phyloP scores from a whole-genome alignment of 2,113 vertebrate species.

The Columba livia region DNA sequence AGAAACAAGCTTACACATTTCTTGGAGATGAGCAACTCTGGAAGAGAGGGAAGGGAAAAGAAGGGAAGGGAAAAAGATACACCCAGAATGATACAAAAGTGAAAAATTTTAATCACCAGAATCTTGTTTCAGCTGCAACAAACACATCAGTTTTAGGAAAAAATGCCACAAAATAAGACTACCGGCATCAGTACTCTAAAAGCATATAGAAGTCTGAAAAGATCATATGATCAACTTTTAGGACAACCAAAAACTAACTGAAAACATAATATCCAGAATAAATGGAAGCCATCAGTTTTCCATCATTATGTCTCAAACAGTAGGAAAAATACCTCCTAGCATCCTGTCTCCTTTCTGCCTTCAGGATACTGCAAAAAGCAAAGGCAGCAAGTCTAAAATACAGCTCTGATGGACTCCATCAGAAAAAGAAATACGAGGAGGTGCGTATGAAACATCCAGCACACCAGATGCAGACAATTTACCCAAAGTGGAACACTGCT shows the following conservation, averaged over 20 bases:
- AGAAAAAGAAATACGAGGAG: not conserved
- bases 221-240: not conserved
- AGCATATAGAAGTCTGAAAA: not conserved
- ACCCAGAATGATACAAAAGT: not conserved
- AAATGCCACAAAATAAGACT: not conserved
- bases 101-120: not conserved
- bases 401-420: not conserved
- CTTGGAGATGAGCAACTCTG: not conserved
- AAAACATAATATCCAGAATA: not conserved
- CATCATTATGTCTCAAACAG: not conserved
- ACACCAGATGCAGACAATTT: not conserved
- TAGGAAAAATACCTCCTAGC: fast-evolving
- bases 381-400: not conserved
- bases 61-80: fast-evolving
- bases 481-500: not conserved
- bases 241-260: not conserved
- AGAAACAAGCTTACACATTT: not conserved
- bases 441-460: not conserved
- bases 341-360: not conserved
- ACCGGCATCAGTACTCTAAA: not conserved
- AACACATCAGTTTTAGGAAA: not conserved
- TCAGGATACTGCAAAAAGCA: not conserved
- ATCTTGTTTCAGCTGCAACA: not conserved
- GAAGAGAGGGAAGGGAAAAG: not conserved
- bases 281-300: not conserved